Evolutionary conservation across 2,797 vertebrate species (phyloP).

Genomic region (Heteromormyrus szaboi): DNA sequence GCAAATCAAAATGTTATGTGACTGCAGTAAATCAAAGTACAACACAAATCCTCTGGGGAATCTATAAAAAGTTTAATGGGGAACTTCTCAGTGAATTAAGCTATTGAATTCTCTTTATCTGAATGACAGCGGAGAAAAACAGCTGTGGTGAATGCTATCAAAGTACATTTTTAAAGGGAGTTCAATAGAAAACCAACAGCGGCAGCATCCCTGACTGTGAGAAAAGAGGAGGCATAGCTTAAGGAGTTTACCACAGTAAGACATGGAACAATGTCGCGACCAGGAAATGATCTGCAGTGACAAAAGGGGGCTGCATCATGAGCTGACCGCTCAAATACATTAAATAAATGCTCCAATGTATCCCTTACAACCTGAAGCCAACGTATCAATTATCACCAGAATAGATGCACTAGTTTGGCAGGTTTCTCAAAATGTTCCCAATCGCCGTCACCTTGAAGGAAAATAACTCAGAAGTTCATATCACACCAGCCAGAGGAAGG

Average conservation of each 20-base stretch:
- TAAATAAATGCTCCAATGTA: neutral
- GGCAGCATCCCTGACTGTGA: neutral
- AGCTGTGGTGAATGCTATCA: neutral
- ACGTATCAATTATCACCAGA: neutral
- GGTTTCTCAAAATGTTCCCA: neutral
- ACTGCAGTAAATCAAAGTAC: neutral
- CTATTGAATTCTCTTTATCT: neutral
- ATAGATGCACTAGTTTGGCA: neutral
- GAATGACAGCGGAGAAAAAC: neutral
- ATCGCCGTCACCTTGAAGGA: neutral
- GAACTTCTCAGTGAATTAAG: neutral
- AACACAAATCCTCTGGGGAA: neutral
- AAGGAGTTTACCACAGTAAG: neutral
- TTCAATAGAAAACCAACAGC: neutral
- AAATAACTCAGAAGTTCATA: neutral
- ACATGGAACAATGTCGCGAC: neutral
- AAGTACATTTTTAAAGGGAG: neutral
- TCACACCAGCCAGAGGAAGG: neutral
- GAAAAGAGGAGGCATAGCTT: neutral
- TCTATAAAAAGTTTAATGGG: neutral
- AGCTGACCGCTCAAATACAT: neutral
- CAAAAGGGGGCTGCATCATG: neutral
- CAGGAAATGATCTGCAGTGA: neutral
- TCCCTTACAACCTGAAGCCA: neutral
- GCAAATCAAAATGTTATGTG: neutral